These are phyloP conservation scores for Anguilla pacifica DNA, from an alignment of 2,797 vertebrate species.

Conservation along the genomic window DNA sequence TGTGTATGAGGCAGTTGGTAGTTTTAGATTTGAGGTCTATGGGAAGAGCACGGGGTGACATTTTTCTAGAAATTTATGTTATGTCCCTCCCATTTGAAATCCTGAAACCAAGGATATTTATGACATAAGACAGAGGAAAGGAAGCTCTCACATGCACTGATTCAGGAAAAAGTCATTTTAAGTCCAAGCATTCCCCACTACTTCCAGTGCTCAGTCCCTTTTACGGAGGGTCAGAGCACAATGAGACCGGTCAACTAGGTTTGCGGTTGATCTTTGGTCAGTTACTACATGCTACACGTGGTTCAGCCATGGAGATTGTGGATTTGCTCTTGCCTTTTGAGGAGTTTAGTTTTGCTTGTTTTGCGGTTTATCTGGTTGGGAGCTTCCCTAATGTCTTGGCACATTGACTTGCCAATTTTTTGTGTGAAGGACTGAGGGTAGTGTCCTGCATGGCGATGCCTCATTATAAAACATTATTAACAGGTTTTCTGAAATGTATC, in stretches of 20 bases:
- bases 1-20: background rate
- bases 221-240: slow-evolving; percentile 1
- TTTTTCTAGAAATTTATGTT: background rate
- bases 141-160: background rate
- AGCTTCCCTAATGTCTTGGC: background rate
- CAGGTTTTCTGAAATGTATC: background rate
- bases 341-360: background rate
- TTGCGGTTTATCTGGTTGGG: background rate
- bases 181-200: slow-evolving; percentile 50
- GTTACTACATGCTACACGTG: background rate
- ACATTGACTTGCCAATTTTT: background rate
- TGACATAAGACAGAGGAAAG: background rate
- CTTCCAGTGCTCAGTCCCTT: slow-evolving; percentile 25
- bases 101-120: background rate
- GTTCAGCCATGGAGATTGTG: background rate
- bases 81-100: slow-evolving; percentile 6
- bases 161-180: background rate
- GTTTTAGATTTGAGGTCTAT: background rate
- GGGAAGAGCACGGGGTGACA: background rate
- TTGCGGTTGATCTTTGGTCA: background rate
- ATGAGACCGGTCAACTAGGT: background rate
- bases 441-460: background rate
- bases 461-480: background rate
- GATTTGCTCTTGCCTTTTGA: background rate
- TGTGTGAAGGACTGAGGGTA: background rate